Base-by-base conservation (phyloP, 2,797 vertebrate genomes). In the Cheirogaleus major region DNA sequence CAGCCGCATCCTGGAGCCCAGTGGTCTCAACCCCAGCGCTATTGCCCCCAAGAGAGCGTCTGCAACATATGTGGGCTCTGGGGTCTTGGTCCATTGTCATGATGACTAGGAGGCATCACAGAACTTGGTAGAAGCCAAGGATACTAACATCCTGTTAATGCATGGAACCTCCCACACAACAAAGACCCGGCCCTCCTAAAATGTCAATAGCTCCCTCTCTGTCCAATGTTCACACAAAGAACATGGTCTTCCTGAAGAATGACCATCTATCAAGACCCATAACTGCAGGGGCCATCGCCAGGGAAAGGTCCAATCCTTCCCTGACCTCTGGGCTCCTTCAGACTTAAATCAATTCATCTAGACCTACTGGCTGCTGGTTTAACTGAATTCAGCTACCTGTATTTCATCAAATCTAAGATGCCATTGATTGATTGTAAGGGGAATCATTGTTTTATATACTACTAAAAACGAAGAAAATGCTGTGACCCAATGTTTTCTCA, bases 311-410 rank as follows among this genome's bases (percentile, higher is more conserved):
- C 72, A 0, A 27, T 57, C 48, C 41, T 57, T 85, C 35, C 67
- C 41, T 32, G 81, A 52, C 48, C 52, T 87, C 45, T 22, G 9
- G 63, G 32, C 87, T 73, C 83, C 65, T 90, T 75, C 84, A 73
- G 67, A 76, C 55, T 20, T 75, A 65, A 87, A 80, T 86, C 61
- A 30, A 7, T 93, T 82, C 30, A 13, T 76, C 93, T 69, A 55
- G 41, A 45, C 20, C 72, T 41, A n/a, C 43, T 59, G 48, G 89
- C 91, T 12, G 52, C 63, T 76, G 72, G 90, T 43, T 61, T 79
- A 70, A 93, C 55, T 50, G 78, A 85, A 79, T 61, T 92, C 93
- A n/a, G n/a, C 43, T 48, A 50, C 61, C 63, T 78, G 61, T 41
- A 41, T 88, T 72, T 93, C 84, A 72, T 73, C 59, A 69, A 22